Conservation (phyloP, 2,888 invertebrate genomes). For the Oxycera nigricornis region DNA sequence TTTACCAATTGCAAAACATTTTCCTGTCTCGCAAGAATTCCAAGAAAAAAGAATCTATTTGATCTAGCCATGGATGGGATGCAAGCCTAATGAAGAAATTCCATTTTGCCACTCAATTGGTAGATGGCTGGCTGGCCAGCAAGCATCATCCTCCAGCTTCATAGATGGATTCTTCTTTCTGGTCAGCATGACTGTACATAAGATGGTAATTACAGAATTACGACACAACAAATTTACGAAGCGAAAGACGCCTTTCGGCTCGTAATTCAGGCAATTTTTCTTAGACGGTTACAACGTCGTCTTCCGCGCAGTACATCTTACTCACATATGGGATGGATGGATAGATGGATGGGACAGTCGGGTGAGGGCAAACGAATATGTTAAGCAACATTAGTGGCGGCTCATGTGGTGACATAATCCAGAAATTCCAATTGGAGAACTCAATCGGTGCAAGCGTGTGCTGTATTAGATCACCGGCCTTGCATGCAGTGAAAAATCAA, state of each 20-base stretch:
- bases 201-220: constrained; percentile 20
- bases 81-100: neutral
- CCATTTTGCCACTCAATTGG: too few relatives aligned
- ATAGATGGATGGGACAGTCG: neutral
- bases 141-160: neutral
- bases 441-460: neutral
- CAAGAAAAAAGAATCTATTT: neutral
- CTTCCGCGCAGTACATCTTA: neutral
- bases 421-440: neutral
- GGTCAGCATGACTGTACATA: constrained; percentile 10
- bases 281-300: neutral
- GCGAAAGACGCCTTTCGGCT: neutral
- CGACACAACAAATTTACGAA: neutral
- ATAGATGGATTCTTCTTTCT: neutral
- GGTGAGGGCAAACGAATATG: neutral
- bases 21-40: constrained; percentile 1
- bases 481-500: neutral
- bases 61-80: neutral
- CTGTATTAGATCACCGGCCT: neutral
- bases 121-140: neutral
- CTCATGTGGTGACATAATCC: neutral
- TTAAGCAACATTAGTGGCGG: neutral
- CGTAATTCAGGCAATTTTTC: neutral
- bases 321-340: neutral
- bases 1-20: neutral